Conservation (phyloP, 1,140 invertebrate genomes). For the Ceratoteleas bidentatus region DNA sequence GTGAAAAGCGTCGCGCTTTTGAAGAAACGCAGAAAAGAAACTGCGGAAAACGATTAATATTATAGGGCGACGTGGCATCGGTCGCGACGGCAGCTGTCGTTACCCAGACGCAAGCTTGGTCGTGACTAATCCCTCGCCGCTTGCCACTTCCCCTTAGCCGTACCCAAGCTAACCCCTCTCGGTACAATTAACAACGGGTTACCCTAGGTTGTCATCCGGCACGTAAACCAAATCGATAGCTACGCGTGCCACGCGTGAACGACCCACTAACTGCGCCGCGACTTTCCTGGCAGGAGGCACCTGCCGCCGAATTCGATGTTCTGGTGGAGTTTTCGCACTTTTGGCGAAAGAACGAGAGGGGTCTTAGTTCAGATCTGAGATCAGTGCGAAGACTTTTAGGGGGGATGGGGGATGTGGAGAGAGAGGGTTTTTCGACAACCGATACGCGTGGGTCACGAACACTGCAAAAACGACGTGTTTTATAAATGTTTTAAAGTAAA, state of each 20-base stretch:
- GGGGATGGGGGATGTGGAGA: too few species aligned
- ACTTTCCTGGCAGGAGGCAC: conserved; percentile 55
- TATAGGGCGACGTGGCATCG: conserved; percentile 49
- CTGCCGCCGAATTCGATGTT: conserved; percentile 4
- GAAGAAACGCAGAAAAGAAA: conserved; percentile 46
- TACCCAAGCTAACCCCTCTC: conserved; percentile 68
- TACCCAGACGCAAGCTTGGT: conserved; percentile 76
- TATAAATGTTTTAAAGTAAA: too few species aligned
- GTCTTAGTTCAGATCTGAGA: too few species aligned
- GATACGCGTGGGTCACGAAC: too few species aligned
- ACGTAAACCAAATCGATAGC: conserved; percentile 76
- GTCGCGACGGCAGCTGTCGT: conserved; percentile 77
- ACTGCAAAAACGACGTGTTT: too few species aligned
- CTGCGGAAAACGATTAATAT: conserved; percentile 52
- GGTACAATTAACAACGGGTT: conserved; percentile 74
- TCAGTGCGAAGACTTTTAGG: too few species aligned
- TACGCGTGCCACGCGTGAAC: conserved; percentile 72
- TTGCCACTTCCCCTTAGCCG: conserved; percentile 75
- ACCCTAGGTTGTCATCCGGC: conserved; percentile 75
- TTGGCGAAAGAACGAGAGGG: too few species aligned
- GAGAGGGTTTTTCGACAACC: too few species aligned
- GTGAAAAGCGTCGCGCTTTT: background rate
- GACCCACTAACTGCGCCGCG: conserved; percentile 68
- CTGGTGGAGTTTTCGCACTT: background rate
- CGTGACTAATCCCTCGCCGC: conserved; percentile 76